phyloP scores from a whole-genome alignment of 2,797 vertebrate species.

The Sciurus carolinensis region DNA sequence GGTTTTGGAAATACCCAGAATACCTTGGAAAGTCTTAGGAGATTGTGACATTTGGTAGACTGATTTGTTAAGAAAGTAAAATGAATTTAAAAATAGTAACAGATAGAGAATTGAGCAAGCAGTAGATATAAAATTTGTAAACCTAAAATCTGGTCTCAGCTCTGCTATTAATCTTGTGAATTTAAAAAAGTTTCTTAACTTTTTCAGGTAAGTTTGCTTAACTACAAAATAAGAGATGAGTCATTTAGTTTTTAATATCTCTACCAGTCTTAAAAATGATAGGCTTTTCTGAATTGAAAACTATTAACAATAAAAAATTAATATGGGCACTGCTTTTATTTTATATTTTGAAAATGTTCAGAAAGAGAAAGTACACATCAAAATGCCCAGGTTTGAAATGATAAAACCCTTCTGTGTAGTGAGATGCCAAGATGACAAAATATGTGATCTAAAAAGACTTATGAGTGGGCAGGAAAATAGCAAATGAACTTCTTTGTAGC shows the following conservation, averaged over 20 bases:
- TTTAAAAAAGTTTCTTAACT: neutral
- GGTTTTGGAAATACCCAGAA: slow-evolving; percentile 21
- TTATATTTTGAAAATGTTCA: slow-evolving; percentile 34
- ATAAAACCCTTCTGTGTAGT: slow-evolving; percentile 4
- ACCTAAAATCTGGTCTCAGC: neutral
- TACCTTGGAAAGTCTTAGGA: neutral
- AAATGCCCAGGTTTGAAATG: slow-evolving; percentile 49
- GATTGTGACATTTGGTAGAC: neutral
- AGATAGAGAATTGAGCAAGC: neutral
- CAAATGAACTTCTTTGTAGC: slow-evolving; percentile 23
- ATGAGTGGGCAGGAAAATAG: slow-evolving; percentile 3
- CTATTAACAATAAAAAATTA: neutral
- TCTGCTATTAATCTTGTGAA: slow-evolving; percentile 39
- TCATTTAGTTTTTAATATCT: slow-evolving; percentile 17
- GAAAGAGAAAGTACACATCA: slow-evolving; percentile 5
- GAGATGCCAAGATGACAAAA: slow-evolving; percentile 55
- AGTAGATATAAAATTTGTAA: neutral
- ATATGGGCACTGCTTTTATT: neutral
- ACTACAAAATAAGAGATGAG: neutral
- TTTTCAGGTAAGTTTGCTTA: neutral
- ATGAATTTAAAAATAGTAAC: neutral
- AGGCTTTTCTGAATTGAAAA: slow-evolving; percentile 30
- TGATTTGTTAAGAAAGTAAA: neutral
- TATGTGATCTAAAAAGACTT: neutral
- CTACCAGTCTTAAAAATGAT: slow-evolving; percentile 3